phyloP scores from a whole-genome alignment of 2,888 invertebrate species.

The Zaprionus obscuricornis region DNA sequence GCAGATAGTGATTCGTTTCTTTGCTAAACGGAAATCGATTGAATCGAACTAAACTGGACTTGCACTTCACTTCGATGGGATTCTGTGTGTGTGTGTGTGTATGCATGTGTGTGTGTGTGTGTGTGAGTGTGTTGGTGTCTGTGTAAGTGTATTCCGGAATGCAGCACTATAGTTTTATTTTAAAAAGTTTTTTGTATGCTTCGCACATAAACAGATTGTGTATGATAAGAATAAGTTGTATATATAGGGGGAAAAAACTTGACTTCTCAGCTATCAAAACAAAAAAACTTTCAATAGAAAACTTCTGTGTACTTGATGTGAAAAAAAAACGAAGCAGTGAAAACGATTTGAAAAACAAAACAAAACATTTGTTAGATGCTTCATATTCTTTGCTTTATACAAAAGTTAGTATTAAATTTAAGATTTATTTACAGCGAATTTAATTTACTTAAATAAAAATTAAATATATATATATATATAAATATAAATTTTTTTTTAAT shows the following conservation, averaged over 20 bases:
- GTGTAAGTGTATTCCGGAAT: slow-evolving; percentile 23
- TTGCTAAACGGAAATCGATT: slow-evolving; percentile 73
- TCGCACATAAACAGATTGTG: slow-evolving; percentile 9
- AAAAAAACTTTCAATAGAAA: no score
- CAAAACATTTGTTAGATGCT: no score
- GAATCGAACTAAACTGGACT: slow-evolving; percentile 44
- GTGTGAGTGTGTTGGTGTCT: not conserved
- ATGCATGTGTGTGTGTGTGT: slow-evolving; percentile 1
- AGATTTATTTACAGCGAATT: no score
- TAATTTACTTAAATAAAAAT: no score
- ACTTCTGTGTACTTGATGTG: no score
- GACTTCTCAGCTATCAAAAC: no score
- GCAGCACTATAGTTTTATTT: slow-evolving; percentile 15
- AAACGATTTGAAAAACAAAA: slow-evolving; percentile 8
- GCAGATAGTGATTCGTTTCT: slow-evolving; percentile 56
- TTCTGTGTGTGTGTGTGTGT: not conserved
- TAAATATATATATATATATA: no score
- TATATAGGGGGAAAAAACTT: slow-evolving; percentile 28
- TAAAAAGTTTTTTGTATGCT: slow-evolving; percentile 26
- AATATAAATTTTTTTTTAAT: no score
- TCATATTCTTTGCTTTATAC: no score
- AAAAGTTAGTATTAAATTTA: no score
- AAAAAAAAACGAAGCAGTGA: slow-evolving; percentile 2
- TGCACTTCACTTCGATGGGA: slow-evolving; percentile 23
- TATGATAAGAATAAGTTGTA: slow-evolving; percentile 21